A percentile compares a stretch with the other conserved stretches of the same genome.
These are phyloP conservation scores for Atlantisia rogersi DNA, from an alignment of 2,113 vertebrate genomes.

Conservation along the genomic window DNA sequence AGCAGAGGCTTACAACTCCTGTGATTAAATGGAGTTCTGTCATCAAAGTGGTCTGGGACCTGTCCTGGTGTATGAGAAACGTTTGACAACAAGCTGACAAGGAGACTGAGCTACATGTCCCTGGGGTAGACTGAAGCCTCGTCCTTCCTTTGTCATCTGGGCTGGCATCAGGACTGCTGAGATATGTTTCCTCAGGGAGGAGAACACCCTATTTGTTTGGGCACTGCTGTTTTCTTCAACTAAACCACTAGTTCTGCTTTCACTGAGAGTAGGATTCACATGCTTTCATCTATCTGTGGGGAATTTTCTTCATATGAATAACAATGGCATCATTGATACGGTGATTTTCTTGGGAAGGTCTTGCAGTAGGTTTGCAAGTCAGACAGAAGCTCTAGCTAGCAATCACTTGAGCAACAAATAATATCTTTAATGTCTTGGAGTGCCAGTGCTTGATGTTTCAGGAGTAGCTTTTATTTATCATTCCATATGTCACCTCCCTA, in stretches of 20 bases:
- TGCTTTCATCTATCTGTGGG: neutral
- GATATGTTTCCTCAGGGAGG: neutral
- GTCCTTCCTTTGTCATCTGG: neutral
- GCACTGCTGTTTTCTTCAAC: neutral
- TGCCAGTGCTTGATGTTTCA: neutral
- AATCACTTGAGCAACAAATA: conserved; percentile 22
- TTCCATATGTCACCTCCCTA: neutral
- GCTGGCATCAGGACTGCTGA: neutral
- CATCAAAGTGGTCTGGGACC: neutral
- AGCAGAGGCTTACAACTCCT: neutral
- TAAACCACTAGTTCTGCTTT: neutral
- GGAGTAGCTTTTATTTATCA: neutral
- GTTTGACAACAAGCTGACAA: neutral
- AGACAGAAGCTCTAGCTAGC: neutral
- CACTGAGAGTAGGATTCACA: neutral
- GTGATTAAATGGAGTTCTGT: neutral
- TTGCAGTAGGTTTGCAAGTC: neutral
- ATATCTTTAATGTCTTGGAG: neutral
- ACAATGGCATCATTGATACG: neutral
- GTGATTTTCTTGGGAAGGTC: conserved; percentile 28
- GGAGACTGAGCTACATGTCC: neutral
- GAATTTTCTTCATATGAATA: conserved; percentile 40
- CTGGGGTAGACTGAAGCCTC: neutral
- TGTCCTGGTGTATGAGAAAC: neutral
- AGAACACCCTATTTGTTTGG: neutral